Percentiles rank a stretch among this genome's conserved stretches.
phyloP scores from a whole-genome alignment of 92 coral and sea anemone species.

The Isaurus tuberculatus region DNA sequence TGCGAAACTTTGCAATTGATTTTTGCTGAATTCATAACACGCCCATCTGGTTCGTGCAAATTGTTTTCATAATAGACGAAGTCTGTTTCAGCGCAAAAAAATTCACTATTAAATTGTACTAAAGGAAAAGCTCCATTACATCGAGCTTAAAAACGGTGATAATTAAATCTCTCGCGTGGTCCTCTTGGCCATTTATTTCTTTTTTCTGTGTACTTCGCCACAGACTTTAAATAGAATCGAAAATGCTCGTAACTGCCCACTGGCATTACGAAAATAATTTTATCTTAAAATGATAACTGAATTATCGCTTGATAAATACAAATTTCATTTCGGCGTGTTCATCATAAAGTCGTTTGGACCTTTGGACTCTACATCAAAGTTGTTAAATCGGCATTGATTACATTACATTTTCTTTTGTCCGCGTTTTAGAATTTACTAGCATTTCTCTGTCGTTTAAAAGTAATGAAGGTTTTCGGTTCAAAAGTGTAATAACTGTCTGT shows the following conservation, averaged over 20 bases:
- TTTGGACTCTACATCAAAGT: background rate
- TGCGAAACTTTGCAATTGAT: conserved; percentile 33
- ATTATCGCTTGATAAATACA: too few relatives aligned
- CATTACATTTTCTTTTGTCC: background rate
- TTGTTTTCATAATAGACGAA: background rate
- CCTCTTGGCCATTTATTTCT: background rate
- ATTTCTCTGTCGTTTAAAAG: background rate
- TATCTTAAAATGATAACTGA: too few relatives aligned
- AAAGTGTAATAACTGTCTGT: background rate
- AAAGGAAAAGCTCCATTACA: background rate
- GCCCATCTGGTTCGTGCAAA: background rate
- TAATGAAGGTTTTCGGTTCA: background rate
- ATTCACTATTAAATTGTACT: background rate
- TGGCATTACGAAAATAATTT: too few relatives aligned
- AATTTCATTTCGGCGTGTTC: too few relatives aligned
- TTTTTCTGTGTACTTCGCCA: background rate
- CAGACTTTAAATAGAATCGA: background rate
- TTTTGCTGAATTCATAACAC: conserved; percentile 11
- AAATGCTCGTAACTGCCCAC: background rate
- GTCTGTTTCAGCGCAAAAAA: background rate
- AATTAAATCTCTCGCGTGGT: background rate
- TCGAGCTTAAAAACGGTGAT: background rate
- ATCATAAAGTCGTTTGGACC: background rate
- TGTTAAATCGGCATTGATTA: background rate
- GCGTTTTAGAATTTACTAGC: background rate